Evolutionary conservation across 2,888 invertebrate species (phyloP), one percentile per base, ranked within the genome.

Genomic region (Drosophila nigricruria): DNA sequence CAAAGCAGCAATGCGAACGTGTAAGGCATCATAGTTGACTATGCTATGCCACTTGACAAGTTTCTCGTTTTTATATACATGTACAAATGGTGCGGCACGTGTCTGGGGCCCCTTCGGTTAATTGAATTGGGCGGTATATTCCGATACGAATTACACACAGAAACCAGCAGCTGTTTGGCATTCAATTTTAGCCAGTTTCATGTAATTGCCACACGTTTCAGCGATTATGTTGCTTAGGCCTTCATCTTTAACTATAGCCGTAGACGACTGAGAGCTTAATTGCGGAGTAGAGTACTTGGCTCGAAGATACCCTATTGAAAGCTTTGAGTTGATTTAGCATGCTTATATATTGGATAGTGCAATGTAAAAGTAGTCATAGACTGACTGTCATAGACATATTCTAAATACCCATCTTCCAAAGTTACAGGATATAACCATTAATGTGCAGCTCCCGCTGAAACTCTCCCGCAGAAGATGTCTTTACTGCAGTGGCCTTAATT

Each of bases 121-220:
- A 85, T 85, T 85, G 86, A 85, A 85, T 88, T 88, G 77, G 58
- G 73, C 56, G 79, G 50, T 57, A 36, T 47, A 53, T 47, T n/a
- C 16, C 10, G 20, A 43, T 18, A 25, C 18, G 36, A 58, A 58
- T 58, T 77, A 59, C 53, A 58, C 54, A 60, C 57, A 47, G 50
- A 65, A 66, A 54, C 49, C 74, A 70, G 73, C 84, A 77, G 87
- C 77, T 82, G 85, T 68, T 85, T 72, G 83, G 71, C 85, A 84
- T 88, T 88, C 85, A 81, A 74, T 80, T 81, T 82, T 66, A 53
- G 69, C 67, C 81, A 80, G 83, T 76, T 86, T 78, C 79, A 61
- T 88, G 87, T 85, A 85, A 85, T 85, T 85, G 86, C 81, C 86
- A 83, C 84, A 85, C 84, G 84, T 85, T 88, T 86, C 57, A 78